Percentiles rank a stretch among this genome's conserved stretches.
Conservation (phyloP, 2,888 invertebrate genomes). For the Erynnis tages region DNA sequence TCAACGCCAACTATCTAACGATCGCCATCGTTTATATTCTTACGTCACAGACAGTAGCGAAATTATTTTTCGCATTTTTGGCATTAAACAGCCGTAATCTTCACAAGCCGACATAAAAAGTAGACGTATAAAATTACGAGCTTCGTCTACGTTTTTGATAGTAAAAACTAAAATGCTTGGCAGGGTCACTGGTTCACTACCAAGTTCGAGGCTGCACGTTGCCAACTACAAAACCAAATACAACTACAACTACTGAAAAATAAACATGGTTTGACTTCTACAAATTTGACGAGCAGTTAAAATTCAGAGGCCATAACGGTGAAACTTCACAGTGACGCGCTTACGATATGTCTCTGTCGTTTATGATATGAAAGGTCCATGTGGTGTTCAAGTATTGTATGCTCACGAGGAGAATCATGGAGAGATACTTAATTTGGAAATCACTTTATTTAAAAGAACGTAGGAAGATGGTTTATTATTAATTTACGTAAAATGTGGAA, state of each 20-base stretch:
- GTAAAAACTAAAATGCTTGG: not conserved
- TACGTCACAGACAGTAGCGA: not conserved
- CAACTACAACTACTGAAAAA: no score
- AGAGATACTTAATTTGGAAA: no score
- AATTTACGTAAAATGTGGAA: no score
- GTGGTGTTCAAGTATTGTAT: no score
- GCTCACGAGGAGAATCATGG: no score
- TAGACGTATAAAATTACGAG: not conserved
- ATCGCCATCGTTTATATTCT: slow-evolving; percentile 1
- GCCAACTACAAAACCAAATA: not conserved
- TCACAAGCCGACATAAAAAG: not conserved
- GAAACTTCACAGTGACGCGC: no score
- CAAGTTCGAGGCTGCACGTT: not conserved
- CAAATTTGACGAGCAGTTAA: not conserved
- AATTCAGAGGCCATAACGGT: slow-evolving; percentile 6
- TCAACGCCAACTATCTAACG: not conserved
- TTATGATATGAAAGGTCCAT: no score
- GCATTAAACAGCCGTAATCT: slow-evolving; percentile 1
- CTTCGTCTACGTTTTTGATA: not conserved
- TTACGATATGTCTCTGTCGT: no score
- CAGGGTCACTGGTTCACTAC: not conserved
- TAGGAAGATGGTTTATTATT: no score
- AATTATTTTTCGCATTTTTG: slow-evolving; percentile 1
- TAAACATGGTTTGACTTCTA: no score
- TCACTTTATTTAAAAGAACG: no score